Evolutionary conservation across 2,113 vertebrate species (phyloP), one percentile per base, ranked within the genome.

Genomic region (Thinocorus orbignyianus): DNA sequence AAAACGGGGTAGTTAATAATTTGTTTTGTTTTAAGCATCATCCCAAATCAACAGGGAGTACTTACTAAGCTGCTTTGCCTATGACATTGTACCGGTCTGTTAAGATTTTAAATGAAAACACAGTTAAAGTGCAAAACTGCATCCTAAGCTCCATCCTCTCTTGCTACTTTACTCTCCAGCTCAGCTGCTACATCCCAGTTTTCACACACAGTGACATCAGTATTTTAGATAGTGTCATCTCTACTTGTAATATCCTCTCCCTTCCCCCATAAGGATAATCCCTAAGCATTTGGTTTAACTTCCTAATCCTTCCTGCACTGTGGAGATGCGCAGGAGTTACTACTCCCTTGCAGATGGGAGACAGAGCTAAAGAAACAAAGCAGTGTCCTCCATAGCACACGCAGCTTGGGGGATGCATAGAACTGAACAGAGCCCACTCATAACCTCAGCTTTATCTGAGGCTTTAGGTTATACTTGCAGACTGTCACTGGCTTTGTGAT

Each of bases 21-120:
- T 89, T 71, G 44, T 76, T 90, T 92, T 91, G 51, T 60, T 95
- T 86, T 73, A 46, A 81, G 35, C 2, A 4, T 69, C 39, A 78
- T 91, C 60, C 60, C 48, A 64, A 71, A 91, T 74, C 84, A 83
- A 64, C 77, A 84, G 65, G 57, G 79, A 77, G 68, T 70, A 61
- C 51, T 86, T 54, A 18, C 83, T 86, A 97, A 93, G 80, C 68
- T 86, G 54, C 23, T 95, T 95, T 93, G 62, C 74, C 31, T 68
- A 74, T 92, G 51, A 90, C 28, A 66, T 80, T 1, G 2, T 55
- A 74, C 11, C 60, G 33, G 70, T 93, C 54, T 80, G 22, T 46
- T 90, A 69, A 25, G 28, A 77, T 87, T 92, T 94, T 66, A 93
- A 91, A 73, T 71, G 26, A 83, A 93, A 90, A 62, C 28, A 57